Percentiles rank a stretch among this genome's conserved stretches.
Conservation (phyloP, 2,888 invertebrate species). For the Meghimatium bilineatum region DNA sequence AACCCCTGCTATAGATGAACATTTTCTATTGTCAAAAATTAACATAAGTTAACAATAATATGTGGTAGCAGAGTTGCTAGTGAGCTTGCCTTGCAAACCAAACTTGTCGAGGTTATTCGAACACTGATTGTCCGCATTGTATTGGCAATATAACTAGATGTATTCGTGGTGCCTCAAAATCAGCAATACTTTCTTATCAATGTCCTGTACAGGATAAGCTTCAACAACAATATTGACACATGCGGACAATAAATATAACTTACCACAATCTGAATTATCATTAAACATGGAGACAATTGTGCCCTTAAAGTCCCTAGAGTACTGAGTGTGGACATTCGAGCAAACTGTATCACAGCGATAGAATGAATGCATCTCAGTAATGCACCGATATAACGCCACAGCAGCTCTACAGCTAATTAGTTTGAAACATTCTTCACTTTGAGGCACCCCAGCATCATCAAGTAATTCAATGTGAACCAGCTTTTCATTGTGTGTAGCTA, state of each 20-base stretch:
- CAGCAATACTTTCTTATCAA: too few species aligned
- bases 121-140: too few species aligned
- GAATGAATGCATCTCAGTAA: conserved; percentile 94
- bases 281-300: conserved; percentile 93
- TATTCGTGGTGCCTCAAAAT: too few species aligned
- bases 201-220: too few species aligned
- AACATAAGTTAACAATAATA: too few species aligned
- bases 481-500: conserved; percentile 73
- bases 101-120: too few species aligned
- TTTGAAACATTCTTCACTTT: conserved; percentile 84
- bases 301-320: conserved; percentile 91
- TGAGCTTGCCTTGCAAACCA: too few species aligned
- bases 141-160: too few species aligned
- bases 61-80: too few species aligned
- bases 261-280: conserved; percentile 79
- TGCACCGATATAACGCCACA: conserved; percentile 84
- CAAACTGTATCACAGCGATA: conserved; percentile 94
- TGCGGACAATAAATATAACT: conserved; percentile 35
- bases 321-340: conserved; percentile 91
- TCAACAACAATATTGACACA: background rate
- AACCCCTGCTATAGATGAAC: too few species aligned
- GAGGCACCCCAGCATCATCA: conserved; percentile 74
- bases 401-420: conserved; percentile 89
- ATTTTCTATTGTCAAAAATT: too few species aligned
- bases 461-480: conserved; percentile 70